Evolutionary conservation across 2,888 invertebrate species (phyloP).

Genomic region (Cotesia congregata): DNA sequence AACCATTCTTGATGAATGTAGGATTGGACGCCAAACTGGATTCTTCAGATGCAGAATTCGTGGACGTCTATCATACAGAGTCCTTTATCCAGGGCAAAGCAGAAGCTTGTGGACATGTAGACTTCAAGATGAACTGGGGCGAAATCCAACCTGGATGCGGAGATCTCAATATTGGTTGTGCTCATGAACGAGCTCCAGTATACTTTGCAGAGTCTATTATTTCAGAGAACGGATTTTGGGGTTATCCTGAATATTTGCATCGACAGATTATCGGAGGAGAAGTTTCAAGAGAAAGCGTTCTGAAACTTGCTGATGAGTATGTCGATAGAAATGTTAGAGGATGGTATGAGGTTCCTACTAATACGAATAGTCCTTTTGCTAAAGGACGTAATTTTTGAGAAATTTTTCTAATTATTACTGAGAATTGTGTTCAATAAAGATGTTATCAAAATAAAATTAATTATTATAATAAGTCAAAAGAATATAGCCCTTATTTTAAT

Average conservation of each 20-base stretch:
- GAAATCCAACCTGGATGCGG: constrained; percentile 78
- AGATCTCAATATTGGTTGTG: constrained; percentile 67
- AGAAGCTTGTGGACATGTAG: constrained; percentile 78
- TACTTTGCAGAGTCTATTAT: constrained; percentile 78
- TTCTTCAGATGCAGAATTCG: constrained; percentile 76
- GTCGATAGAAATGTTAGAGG: constrained; percentile 66
- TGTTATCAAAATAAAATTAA: too few species aligned
- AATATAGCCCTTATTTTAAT: too few species aligned
- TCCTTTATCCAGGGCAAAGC: constrained; percentile 79
- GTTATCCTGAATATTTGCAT: constrained; percentile 73
- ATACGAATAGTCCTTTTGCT: constrained; percentile 74
- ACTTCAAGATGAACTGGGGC: constrained; percentile 82
- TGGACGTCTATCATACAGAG: constrained; percentile 82
- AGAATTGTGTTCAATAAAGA: too few species aligned
- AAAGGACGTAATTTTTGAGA: constrained; percentile 66
- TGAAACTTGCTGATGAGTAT: constrained; percentile 65
- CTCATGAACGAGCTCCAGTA: constrained; percentile 76
- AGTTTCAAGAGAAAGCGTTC: too few species aligned
- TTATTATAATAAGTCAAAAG: too few species aligned
- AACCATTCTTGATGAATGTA: constrained; percentile 74
- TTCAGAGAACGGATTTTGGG: constrained; percentile 76
- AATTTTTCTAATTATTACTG: too few species aligned
- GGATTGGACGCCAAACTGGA: constrained; percentile 75
- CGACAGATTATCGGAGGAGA: too few species aligned
- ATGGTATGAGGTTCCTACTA: constrained; percentile 74